Percentiles rank a stretch among this genome's conserved stretches.
phyloP scores from a whole-genome alignment of 2,113 vertebrate species.

The Corythaixoides concolor region DNA sequence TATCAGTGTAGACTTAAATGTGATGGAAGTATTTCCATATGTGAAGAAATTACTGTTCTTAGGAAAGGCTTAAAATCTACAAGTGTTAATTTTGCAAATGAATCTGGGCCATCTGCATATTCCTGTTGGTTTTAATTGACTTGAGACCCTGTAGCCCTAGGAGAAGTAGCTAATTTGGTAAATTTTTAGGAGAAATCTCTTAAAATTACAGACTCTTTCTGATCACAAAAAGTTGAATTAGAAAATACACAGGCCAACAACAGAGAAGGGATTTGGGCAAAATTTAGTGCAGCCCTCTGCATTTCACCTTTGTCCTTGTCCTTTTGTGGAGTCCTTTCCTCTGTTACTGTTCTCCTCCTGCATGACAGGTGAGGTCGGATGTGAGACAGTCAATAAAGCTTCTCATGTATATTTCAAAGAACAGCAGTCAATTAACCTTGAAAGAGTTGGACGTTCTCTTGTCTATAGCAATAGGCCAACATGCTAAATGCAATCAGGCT shows the following conservation, averaged over 20 bases:
- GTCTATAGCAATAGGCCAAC: slow-evolving; percentile 44
- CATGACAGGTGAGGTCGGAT: slow-evolving; percentile 67
- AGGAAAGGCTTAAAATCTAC: not conserved
- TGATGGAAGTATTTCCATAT: not conserved
- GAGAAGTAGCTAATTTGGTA: not conserved
- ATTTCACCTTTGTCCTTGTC: slow-evolving; percentile 55
- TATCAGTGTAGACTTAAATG: not conserved
- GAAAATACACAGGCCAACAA: not conserved
- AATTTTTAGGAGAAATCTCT: not conserved
- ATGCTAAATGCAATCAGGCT: not conserved
- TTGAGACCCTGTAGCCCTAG: not conserved
- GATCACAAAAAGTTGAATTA: not conserved
- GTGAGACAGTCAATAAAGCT: slow-evolving; percentile 62
- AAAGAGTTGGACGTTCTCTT: slow-evolving; percentile 55
- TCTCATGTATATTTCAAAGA: slow-evolving; percentile 73
- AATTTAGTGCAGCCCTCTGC: slow-evolving; percentile 1
- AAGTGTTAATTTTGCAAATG: not conserved
- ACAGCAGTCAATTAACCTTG: slow-evolving; percentile 74
- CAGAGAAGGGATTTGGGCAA: not conserved
- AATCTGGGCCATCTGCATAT: not conserved
- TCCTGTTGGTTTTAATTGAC: not conserved
- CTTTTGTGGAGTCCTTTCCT: slow-evolving; percentile 35
- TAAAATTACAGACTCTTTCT: not conserved
- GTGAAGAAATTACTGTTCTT: not conserved
- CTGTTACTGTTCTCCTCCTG: not conserved